Evolutionary conservation across 2,888 invertebrate species (phyloP), one percentile per base, ranked within the genome.

Genomic region (Spodoptera exigua): DNA sequence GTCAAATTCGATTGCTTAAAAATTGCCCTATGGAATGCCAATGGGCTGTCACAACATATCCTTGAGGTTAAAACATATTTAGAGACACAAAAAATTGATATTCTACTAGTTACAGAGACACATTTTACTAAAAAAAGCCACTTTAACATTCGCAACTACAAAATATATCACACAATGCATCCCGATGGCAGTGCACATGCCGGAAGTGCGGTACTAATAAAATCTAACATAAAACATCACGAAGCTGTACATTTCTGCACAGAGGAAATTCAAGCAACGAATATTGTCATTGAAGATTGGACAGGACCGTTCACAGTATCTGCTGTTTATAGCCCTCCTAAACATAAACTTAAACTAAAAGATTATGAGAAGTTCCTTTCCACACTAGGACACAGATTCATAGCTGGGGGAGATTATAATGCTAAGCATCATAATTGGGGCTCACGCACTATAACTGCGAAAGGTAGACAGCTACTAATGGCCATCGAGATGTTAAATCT

Each of bases 11-110:
- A 34, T 10, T 37, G 10, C 13, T 36, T 73, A 27, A 64, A 63
- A 45, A 52, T 76, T 21, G 70, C 48, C 1, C 41, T 68, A 13
- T 79, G 73, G 76, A 77, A 79, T 52, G 61, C 71, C 40, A 35
- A 35, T 35, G 35, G 35, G 11, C 35, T 35, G 35, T 35, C 35
- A 35, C 35, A 35, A 35, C 35, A 35, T n/a, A 35, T n/a, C 35
- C 35, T 35, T n/a, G 35, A 35, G 35, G 35, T 35, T 10, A 35
- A 35, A 35, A 10, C 35, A 12, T 35, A 12, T 35, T n/a, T 35
- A 12, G 35, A 35, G n/a, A 12, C n/a, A 35, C n/a, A 35, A 3
- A 35, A 35, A n/a, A 35, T 35, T 35, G 35, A 35, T n/a, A n/a
- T 35, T 12, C 35, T 35, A 10, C 35, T 35, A n/a, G n/a, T 35